Percentiles rank a stretch among this genome's conserved stretches.
Evolutionary conservation across 1,140 invertebrate genomes (phyloP).

Genomic region (Calosoma granatense): DNA sequence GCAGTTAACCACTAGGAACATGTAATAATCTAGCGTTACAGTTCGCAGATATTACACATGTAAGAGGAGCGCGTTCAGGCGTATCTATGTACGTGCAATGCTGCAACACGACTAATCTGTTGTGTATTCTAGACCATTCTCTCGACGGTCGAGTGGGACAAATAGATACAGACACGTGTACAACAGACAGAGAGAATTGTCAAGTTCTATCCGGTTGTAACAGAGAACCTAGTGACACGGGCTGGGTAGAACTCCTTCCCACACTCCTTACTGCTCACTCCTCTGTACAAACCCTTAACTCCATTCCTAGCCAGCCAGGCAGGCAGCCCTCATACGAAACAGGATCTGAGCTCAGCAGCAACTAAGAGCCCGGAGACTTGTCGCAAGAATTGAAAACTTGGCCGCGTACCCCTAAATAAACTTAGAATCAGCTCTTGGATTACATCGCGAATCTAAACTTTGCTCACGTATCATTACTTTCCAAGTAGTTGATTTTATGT

Average conservation of each 20-base stretch:
- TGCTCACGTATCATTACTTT: conserved; percentile 8
- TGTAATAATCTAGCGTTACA: background rate
- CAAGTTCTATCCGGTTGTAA: too few relatives aligned
- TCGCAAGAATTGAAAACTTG: conserved; percentile 3
- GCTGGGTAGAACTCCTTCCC: too few relatives aligned
- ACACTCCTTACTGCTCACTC: too few relatives aligned
- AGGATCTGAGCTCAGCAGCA: too few relatives aligned
- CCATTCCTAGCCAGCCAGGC: background rate
- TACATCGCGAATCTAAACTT: conserved; percentile 7
- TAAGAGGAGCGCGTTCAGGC: background rate
- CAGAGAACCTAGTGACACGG: too few relatives aligned
- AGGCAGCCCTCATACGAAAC: too few relatives aligned
- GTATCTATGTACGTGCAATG: background rate
- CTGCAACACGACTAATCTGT: background rate
- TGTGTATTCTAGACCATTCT: conserved; percentile 1
- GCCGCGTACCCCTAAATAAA: conserved; percentile 7
- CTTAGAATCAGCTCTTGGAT: conserved; percentile 6
- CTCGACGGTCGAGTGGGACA: background rate
- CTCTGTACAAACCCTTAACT: too few relatives aligned
- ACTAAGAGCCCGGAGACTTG: background rate
- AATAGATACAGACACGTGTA: too few relatives aligned
- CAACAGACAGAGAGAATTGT: too few relatives aligned
- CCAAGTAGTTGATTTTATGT: conserved; percentile 9
- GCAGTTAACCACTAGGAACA: background rate
- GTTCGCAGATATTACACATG: too few relatives aligned